Evolutionary conservation across 2,797 vertebrate species (phyloP).

Genomic region (Vespertilio murinus): DNA sequence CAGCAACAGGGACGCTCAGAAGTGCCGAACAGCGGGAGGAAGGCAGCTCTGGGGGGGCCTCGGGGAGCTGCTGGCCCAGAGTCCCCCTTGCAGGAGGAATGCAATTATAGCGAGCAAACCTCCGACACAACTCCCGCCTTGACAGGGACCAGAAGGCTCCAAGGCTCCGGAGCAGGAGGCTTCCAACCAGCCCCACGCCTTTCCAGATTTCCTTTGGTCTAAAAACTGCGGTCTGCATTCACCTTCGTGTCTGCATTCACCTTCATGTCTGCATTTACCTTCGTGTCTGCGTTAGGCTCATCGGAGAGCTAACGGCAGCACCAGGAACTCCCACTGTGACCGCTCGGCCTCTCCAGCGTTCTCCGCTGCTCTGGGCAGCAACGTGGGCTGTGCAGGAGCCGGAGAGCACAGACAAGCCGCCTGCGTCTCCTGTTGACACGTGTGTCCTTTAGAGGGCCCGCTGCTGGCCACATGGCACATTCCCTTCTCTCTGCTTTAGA

Average conservation of each 20-base stretch:
- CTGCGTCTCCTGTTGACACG: too few relatives aligned
- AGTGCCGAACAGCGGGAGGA: neutral
- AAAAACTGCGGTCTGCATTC: neutral
- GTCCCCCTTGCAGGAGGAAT: neutral
- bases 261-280: neutral
- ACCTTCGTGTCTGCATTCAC: too few relatives aligned
- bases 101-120: neutral
- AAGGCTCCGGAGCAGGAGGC: neutral
- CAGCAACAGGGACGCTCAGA: neutral
- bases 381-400: neutral
- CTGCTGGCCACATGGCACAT: neutral
- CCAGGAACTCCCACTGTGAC: neutral
- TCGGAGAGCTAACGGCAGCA: neutral
- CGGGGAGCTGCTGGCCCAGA: neutral
- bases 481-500: neutral
- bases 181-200: neutral
- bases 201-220: neutral
- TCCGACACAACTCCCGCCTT: neutral
- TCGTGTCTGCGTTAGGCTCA: neutral
- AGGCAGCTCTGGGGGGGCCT: neutral
- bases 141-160: neutral
- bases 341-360: accelerated
- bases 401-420: neutral
- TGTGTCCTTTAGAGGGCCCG: neutral
- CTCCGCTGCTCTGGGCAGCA: accelerated